phyloP scores from a whole-genome alignment of 2,797 vertebrate genomes.

The Hapalemur alaotrensis region DNA sequence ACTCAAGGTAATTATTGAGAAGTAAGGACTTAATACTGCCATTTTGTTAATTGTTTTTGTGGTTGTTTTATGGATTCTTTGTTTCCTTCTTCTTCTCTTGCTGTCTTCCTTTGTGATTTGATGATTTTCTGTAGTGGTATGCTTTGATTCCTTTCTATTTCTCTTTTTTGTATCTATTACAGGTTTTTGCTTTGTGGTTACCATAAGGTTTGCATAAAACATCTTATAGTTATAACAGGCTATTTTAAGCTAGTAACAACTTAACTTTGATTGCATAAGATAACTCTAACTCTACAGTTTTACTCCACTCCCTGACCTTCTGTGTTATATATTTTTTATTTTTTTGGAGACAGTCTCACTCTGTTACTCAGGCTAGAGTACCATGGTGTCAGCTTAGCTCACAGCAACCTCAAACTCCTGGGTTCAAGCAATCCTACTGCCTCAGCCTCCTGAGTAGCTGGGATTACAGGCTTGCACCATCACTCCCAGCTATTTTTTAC shows the following conservation, averaged over 20 bases:
- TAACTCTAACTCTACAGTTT: not conserved
- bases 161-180: not conserved
- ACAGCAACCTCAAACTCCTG: no score
- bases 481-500: no score
- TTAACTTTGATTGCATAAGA: not conserved
- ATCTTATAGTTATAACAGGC: not conserved
- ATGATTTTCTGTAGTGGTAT: not conserved
- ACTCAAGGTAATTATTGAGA: not conserved
- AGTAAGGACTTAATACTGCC: not conserved
- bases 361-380: no score
- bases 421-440: no score
- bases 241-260: not conserved
- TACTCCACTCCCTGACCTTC: not conserved
- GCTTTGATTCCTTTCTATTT: not conserved
- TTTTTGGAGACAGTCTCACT: no score
- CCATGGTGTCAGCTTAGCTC: no score
- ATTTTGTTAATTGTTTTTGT: not conserved
- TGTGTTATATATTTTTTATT: not conserved
- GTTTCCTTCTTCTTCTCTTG: not conserved
- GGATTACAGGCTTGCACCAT: no score
- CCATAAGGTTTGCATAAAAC: not conserved
- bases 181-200: not conserved
- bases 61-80: not conserved
- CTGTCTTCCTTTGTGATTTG: not conserved
- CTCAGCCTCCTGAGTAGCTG: no score